These are phyloP conservation scores for Chamaetylas fuelleborni DNA, from an alignment of 2,113 vertebrate species.

Conservation along the genomic window DNA sequence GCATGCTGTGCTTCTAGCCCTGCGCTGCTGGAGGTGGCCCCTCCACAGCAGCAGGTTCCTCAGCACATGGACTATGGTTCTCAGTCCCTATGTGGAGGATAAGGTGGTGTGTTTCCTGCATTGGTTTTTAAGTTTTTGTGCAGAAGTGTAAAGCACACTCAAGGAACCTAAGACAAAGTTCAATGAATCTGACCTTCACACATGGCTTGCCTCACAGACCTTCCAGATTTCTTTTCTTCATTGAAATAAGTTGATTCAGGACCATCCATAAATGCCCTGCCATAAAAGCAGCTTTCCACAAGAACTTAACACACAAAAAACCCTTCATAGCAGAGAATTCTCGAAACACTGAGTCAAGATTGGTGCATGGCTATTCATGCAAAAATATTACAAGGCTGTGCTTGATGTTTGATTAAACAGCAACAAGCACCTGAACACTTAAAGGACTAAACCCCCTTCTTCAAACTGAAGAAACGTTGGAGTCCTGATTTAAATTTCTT, in stretches of 20 bases:
- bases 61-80: not conserved
- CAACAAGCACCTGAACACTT: not conserved
- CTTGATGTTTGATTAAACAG: not conserved
- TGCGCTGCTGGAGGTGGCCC: not conserved
- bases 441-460: not conserved
- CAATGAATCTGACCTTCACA: not conserved
- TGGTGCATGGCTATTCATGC: not conserved
- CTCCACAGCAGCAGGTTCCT: not conserved
- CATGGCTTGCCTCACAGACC: not conserved
- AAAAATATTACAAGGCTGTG: not conserved
- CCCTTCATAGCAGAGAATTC: not conserved
- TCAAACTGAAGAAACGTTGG: not conserved
- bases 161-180: not conserved
- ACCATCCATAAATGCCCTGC: not conserved
- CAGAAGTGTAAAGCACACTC: not conserved
- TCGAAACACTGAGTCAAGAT: not conserved
- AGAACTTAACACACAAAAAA: not conserved
- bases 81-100: not conserved
- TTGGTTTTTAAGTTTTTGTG: not conserved
- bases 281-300: not conserved
- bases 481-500: not conserved
- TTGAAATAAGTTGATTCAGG: not conserved
- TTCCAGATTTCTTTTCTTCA: not conserved
- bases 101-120: not conserved
- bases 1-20: rapidly evolving